Evolutionary conservation across 1,140 invertebrate species (phyloP), one percentile per base, ranked within the genome.

Genomic region (Bombus haemorrhoidalis): DNA sequence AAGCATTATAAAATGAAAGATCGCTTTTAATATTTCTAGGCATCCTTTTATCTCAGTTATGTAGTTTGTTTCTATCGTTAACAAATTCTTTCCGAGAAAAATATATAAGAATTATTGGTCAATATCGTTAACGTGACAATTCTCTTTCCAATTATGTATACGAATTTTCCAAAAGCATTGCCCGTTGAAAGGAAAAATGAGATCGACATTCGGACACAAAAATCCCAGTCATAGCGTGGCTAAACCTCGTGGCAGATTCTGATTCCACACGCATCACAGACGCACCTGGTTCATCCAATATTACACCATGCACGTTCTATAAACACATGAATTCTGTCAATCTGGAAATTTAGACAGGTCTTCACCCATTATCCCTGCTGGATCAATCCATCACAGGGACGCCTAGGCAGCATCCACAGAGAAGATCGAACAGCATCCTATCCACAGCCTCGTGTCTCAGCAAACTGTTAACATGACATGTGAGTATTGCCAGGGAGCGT

Each of bases 331-430:
- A 81, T 81, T 39, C n/a, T 41, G 64, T 69, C 62, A 53, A 43
- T 66, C 3, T 34, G 37, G 32, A 39, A 71, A 69, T 25, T 81
- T 28, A 32, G 47, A 73, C 53, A 62, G 53, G n/a, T 13, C 25
- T 37, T 76, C 34, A 18, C 5, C 22, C 41, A 47, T 69, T 43
- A 47, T 47, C 32, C 37, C 5, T 15, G 22, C 34, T 0, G n/a
- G 69, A 62, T 73, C 80, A 62, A 59, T 75, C 73, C 28, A 68
- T 83, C 37, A 28, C 68, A 57, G 28, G 32, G 34, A 15, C n/a
- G 34, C 28, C 22, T 62, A 57, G 68, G 32, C 22, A 1, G 39
- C 12, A 37, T 41, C 13, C 2, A 53, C 28, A 32, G n/a, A 12
- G 28, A 77, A 68, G 73, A 68, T 83, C n/a, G 59, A 53, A 32